A percentile compares a stretch with the other conserved stretches of the same genome.
These are phyloP conservation scores for Netelia inedita DNA, from an alignment of 2,888 invertebrate genomes.

Conservation along the genomic window DNA sequence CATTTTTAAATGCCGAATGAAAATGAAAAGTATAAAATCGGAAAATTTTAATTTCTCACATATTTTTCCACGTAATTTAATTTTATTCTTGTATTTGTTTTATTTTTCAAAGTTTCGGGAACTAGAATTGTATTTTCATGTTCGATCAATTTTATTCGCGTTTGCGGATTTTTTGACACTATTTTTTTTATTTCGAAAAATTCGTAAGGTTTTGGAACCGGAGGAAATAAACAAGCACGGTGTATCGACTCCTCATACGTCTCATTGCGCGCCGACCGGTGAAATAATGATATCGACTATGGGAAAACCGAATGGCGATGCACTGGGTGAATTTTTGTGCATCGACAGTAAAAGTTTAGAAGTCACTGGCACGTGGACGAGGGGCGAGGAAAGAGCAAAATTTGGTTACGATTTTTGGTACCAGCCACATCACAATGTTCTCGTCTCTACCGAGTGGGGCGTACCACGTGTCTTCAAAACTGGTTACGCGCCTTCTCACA, in stretches of 20 bases:
- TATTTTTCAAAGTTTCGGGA: no score
- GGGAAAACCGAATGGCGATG: conserved; percentile 95
- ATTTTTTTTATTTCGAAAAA: conserved; percentile 6
- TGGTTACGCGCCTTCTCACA: conserved; percentile 86
- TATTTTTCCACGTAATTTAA: no score
- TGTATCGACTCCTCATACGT: conserved; percentile 95
- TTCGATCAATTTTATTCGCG: not conserved
- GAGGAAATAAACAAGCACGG: conserved; percentile 91
- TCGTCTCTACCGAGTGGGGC: conserved; percentile 98
- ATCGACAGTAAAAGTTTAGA: conserved; percentile 93
- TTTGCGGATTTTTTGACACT: conserved; percentile 2
- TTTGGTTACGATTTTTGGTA: conserved; percentile 99
- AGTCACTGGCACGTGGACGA: conserved; percentile 93
- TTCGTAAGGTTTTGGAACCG: conserved; percentile 91
- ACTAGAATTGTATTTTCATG: no score
- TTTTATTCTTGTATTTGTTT: no score
- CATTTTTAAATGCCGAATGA: no score
- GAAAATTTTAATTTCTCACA: no score
- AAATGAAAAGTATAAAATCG: no score
- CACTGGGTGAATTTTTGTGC: conserved; percentile 94
- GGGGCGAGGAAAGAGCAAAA: conserved; percentile 88
- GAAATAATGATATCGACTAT: conserved; percentile 98
- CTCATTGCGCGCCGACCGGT: conserved; percentile 96
- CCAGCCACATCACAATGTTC: conserved; percentile 96
- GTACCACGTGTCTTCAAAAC: conserved; percentile 92